phyloP scores from a whole-genome alignment of 1,140 invertebrate species.

The Drosophila simulans region DNA sequence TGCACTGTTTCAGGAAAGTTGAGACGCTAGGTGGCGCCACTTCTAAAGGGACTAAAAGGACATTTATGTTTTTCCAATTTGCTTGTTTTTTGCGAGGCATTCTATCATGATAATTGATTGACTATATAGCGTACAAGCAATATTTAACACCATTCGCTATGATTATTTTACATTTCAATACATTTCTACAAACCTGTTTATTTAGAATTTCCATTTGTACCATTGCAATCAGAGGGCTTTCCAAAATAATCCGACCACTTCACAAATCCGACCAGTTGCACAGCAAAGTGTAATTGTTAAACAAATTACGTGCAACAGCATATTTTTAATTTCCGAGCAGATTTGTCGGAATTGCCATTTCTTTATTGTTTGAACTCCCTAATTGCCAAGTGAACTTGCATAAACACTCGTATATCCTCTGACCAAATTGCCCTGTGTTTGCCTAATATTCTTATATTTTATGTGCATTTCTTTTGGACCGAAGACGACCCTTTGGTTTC shows the following conservation, averaged over 20 bases:
- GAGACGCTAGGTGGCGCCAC: too few species aligned
- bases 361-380: neutral
- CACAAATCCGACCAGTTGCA: too few species aligned
- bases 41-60: too few species aligned
- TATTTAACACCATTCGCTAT: too few species aligned
- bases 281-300: neutral
- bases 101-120: too few species aligned
- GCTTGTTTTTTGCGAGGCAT: too few species aligned
- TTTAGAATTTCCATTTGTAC: neutral
- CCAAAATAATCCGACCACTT: too few species aligned
- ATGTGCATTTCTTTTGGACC: slow-evolving; percentile 2
- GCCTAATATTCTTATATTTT: slow-evolving; percentile 6
- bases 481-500: slow-evolving; percentile 11
- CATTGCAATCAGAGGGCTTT: too few species aligned
- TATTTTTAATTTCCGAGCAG: neutral
- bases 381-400: neutral
- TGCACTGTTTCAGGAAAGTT: too few species aligned
- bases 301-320: neutral
- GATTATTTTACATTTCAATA: too few species aligned
- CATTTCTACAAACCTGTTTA: neutral
- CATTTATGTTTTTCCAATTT: too few species aligned
- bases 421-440: slow-evolving; percentile 2
- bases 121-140: too few species aligned
- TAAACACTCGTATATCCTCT: neutral
- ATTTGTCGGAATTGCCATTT: neutral